Evolutionary conservation across 2,888 invertebrate species (phyloP), one percentile per base, ranked within the genome.

Genomic region (Bembecia ichneumoniformis): DNA sequence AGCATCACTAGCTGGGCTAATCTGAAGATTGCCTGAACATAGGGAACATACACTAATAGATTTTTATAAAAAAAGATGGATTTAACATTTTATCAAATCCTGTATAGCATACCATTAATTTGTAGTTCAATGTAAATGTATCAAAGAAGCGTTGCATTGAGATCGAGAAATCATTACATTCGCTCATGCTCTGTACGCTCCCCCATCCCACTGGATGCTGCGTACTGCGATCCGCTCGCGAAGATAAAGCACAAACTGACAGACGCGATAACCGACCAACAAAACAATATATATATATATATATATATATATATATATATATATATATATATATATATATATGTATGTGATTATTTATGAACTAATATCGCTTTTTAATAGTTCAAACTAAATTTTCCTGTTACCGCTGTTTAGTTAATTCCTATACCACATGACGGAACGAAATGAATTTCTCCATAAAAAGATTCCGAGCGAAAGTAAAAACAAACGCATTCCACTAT

Each of bases 151-250:
- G 28, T 9, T 28, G 28, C 28, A 14, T 40, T 40, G 40, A 63
- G 64, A 69, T 62, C 57, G 61, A 61, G 82, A 84, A 87, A 88
- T 88, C 87, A 70, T 80, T 88, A 87, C 58, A 59, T 72, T 64
- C 71, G 82, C 83, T 74, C 87, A 87, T 87, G 87, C 87, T 69
- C 87, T 56, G 81, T 83, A 47, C 56, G 56, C 52, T 50, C 51
- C 56, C 52, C 61, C 62, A 59, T 55, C 59, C 58, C 35, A 63
- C 48, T 52, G 77, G 83, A 82, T 73, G 81, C 84, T 83, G 84
- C 63, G 74, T 65, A 58, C 52, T 53, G 5, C 13, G 14, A n/a
- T 13, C 13, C 40, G 40, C 14, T 40, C 40, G 40, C 40, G 4
- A 13, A 40, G 40, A 14, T 40, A 40, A 28, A 28, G 9, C 28